A percentile compares a stretch with the other conserved stretches of the same genome.
Evolutionary conservation across 2,113 vertebrate genomes (phyloP).

Genomic region (Cebidichthys violaceus): DNA sequence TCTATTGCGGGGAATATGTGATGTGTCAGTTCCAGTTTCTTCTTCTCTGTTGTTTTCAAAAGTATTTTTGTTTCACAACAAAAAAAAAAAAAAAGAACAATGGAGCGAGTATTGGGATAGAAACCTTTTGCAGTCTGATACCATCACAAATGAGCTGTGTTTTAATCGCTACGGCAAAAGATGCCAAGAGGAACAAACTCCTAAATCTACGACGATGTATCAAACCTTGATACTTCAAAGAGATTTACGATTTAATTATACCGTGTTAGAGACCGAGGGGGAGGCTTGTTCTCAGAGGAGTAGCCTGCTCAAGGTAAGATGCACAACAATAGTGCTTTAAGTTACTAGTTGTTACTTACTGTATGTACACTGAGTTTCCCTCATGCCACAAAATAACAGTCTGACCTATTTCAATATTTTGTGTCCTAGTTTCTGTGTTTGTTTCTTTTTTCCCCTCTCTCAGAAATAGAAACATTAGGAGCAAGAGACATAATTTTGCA

Average conservation of each 20-base stretch:
- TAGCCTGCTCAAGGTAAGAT: slow-evolving; percentile 53
- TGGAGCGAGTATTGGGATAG: not conserved
- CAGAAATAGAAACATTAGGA: slow-evolving; percentile 60
- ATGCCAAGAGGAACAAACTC: slow-evolving; percentile 52
- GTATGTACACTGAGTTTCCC: slow-evolving; percentile 35
- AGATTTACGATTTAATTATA: slow-evolving; percentile 72
- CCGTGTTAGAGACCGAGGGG: slow-evolving; percentile 48
- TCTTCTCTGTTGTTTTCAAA: slow-evolving; percentile 17
- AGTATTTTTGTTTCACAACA: slow-evolving; percentile 50
- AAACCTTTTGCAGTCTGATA: slow-evolving; percentile 33
- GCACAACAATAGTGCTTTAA: slow-evolving; percentile 47
- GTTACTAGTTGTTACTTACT: slow-evolving; percentile 49
- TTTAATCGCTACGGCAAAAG: slow-evolving; percentile 50
- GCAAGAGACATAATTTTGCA: slow-evolving; percentile 48
- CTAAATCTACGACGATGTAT: slow-evolving; percentile 55
- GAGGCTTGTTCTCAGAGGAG: slow-evolving; percentile 56
- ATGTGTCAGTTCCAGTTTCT: not conserved
- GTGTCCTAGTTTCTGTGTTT: slow-evolving; percentile 67
- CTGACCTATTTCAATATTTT: slow-evolving; percentile 70
- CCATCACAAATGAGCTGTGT: slow-evolving; percentile 19
- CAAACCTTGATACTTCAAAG: slow-evolving; percentile 68
- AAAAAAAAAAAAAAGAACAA: slow-evolving; percentile 14
- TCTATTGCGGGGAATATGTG: slow-evolving; percentile 6
- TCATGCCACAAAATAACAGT: slow-evolving; percentile 38
- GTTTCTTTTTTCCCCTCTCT: slow-evolving; percentile 6